These are phyloP conservation scores for Petrocephalus schoutedeni DNA, from an alignment of 2,797 vertebrate genomes.

Conservation along the genomic window DNA sequence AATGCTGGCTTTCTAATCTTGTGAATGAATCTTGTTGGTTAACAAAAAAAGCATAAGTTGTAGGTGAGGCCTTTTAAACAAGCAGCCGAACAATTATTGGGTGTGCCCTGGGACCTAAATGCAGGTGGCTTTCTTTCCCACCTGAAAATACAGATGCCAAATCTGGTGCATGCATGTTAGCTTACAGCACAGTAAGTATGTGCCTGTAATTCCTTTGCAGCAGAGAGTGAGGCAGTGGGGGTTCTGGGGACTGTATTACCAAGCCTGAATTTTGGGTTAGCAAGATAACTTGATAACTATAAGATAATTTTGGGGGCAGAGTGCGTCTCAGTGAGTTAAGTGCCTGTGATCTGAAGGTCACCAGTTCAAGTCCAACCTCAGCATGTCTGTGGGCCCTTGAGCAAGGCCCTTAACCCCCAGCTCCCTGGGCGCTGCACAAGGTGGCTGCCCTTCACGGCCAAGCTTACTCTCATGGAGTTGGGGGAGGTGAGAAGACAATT, in stretches of 20 bases:
- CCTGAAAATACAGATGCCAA: background rate
- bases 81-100: background rate
- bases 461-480: too few relatives aligned
- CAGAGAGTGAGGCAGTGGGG: background rate
- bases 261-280: background rate
- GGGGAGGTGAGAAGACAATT: too few relatives aligned
- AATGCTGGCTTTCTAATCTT: background rate
- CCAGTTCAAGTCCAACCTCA: too few relatives aligned
- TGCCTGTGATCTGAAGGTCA: too few relatives aligned
- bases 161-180: constrained; percentile 4
- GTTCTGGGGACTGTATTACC: background rate
- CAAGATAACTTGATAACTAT: background rate
- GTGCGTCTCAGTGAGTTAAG: too few relatives aligned
- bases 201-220: background rate
- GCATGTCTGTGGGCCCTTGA: too few relatives aligned
- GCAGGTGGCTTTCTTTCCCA: background rate
- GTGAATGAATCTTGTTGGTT: constrained; percentile 2
- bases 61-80: background rate
- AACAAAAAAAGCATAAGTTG: background rate
- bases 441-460: too few relatives aligned
- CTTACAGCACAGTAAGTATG: constrained; percentile 34
- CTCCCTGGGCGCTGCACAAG: too few relatives aligned
- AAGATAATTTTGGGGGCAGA: too few relatives aligned
- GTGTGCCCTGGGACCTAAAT: background rate
- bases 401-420: too few relatives aligned